A percentile compares a stretch with the other conserved stretches of the same genome.
phyloP scores from a whole-genome alignment of 2,113 vertebrate species.

The Geococcyx californianus region DNA sequence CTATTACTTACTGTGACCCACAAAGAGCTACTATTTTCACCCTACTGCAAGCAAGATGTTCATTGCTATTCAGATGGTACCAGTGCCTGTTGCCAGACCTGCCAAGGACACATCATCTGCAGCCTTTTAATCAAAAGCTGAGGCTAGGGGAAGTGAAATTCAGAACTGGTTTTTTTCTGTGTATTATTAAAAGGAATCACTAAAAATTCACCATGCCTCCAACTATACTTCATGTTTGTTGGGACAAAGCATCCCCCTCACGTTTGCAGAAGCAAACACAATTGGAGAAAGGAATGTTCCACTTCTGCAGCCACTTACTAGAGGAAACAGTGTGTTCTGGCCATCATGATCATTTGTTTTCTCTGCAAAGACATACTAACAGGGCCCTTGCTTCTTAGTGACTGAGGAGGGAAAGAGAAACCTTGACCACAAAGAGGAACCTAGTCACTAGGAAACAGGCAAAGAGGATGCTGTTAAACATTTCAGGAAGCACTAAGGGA shows the following conservation, averaged over 20 bases:
- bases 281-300: background rate
- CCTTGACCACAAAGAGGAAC: background rate
- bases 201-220: background rate
- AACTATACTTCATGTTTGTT: background rate
- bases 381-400: background rate
- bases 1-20: background rate
- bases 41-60: background rate
- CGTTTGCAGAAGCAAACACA: background rate
- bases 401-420: background rate
- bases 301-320: background rate
- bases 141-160: background rate
- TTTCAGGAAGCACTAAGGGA: conserved; percentile 32
- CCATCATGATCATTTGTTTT: background rate
- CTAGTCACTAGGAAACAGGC: background rate
- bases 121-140: background rate
- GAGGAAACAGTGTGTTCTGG: background rate
- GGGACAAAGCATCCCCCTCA: background rate
- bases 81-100: background rate
- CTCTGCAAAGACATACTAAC: background rate
- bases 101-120: background rate
- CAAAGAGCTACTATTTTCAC: background rate
- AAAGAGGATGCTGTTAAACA: conserved; percentile 13
- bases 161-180: background rate
- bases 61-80: background rate
- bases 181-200: background rate